Percentiles rank a stretch among this genome's conserved stretches.
These are phyloP conservation scores for Drosophila mulleri DNA, from an alignment of 2,888 invertebrate genomes.

Conservation along the genomic window DNA sequence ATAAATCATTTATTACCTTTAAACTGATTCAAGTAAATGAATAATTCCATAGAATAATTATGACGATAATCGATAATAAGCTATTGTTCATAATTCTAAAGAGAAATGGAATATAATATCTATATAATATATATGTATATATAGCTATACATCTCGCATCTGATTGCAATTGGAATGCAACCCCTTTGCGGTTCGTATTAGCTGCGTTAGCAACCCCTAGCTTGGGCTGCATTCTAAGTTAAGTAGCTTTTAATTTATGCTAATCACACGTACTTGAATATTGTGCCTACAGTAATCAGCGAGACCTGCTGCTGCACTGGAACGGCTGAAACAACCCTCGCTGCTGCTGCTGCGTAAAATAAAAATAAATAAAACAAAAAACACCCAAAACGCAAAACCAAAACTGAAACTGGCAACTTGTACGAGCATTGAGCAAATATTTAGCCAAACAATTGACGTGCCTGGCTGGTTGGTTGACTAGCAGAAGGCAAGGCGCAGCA, in stretches of 20 bases:
- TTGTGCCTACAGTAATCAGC: slow-evolving; percentile 27
- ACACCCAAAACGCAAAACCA: slow-evolving; percentile 10
- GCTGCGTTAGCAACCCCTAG: not conserved
- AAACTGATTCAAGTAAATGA: no score
- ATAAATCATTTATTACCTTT: no score
- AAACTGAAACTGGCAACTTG: slow-evolving; percentile 76
- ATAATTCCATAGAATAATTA: no score
- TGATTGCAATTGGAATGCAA: not conserved
- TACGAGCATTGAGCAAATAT: slow-evolving; percentile 75
- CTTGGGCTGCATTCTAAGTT: not conserved
- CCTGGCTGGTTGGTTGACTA: slow-evolving; percentile 56
- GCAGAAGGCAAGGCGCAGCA: not conserved
- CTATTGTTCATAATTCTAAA: no score
- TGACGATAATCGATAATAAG: not conserved
- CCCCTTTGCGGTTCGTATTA: not conserved
- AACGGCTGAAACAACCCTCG: slow-evolving; percentile 47
- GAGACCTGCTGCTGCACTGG: not conserved
- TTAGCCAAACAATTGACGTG: slow-evolving; percentile 78
- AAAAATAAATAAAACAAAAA: slow-evolving; percentile 5
- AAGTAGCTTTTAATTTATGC: slow-evolving; percentile 39
- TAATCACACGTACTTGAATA: slow-evolving; percentile 35
- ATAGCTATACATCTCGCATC: not conserved
- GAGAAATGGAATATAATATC: not conserved
- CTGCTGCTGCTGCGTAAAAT: not conserved
- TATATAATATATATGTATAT: not conserved